Conservation (phyloP, 2,888 invertebrate species). For the Stegophylla sp. region DNA sequence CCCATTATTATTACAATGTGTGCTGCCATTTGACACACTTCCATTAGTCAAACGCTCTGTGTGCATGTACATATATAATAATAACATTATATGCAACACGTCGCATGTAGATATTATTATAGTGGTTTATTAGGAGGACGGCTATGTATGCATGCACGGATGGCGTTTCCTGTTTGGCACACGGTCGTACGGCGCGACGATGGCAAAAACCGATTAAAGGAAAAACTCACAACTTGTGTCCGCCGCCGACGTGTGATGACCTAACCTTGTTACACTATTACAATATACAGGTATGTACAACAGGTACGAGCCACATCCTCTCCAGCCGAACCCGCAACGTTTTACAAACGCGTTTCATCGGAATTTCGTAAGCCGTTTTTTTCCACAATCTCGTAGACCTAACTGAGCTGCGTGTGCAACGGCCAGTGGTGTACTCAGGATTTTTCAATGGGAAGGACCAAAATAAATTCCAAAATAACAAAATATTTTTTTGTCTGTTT, state of each 20-base stretch:
- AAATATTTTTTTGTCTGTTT: no score
- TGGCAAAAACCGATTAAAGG: background rate
- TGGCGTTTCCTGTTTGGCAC: constrained; percentile 48
- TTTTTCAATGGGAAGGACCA: no score
- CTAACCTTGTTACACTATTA: constrained; percentile 27
- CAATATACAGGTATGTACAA: no score
- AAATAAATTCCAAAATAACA: no score
- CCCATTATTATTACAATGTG: background rate
- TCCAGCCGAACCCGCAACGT: no score
- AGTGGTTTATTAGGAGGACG: background rate
- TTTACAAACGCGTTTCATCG: background rate
- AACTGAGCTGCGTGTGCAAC: no score
- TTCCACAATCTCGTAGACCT: no score
- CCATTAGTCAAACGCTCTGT: no score
- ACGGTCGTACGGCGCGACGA: background rate
- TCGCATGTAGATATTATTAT: background rate
- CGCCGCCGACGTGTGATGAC: background rate
- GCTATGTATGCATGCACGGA: background rate
- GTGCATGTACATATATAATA: no score
- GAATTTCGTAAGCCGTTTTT: background rate
- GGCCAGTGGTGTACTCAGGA: no score
- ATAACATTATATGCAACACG: background rate
- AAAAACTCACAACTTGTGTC: background rate
- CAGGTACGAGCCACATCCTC: background rate
- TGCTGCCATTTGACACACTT: constrained; percentile 38